These are phyloP conservation scores for Contarinia nasturtii DNA, from an alignment of 1,140 invertebrate species.

Conservation along the genomic window DNA sequence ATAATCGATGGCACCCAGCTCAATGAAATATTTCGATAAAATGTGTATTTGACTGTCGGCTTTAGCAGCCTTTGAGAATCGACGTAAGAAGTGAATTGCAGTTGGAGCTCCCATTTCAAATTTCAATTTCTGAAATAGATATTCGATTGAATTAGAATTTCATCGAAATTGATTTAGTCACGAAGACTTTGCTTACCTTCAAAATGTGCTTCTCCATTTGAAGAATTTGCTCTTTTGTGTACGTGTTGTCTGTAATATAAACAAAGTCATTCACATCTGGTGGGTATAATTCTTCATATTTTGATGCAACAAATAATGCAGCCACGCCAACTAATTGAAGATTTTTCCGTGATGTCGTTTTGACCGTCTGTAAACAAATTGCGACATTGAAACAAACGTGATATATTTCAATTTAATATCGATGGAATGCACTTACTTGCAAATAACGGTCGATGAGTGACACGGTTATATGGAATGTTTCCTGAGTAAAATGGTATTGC, in stretches of 20 bases:
- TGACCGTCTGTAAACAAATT: conserved; percentile 11
- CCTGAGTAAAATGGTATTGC: conserved; percentile 71
- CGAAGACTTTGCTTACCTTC: conserved; percentile 15
- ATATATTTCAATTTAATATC: conserved; percentile 1
- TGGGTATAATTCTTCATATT: conserved; percentile 89
- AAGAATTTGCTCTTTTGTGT: conserved; percentile 56
- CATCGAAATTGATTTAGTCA: too few relatives aligned
- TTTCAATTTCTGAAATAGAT: conserved; percentile 31
- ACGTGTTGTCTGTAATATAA: conserved; percentile 81
- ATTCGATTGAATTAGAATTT: too few relatives aligned
- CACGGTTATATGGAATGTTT: conserved; percentile 80
- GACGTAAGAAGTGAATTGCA: conserved; percentile 73
- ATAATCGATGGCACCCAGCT: conserved; percentile 69
- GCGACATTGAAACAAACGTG: not conserved
- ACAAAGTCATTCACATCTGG: conserved; percentile 81
- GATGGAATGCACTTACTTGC: conserved; percentile 35
- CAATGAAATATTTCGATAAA: conserved; percentile 84
- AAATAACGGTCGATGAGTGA: conserved; percentile 81
- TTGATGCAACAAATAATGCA: conserved; percentile 79
- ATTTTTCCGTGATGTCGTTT: conserved; percentile 33
- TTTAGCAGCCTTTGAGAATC: conserved; percentile 38
- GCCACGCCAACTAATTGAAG: conserved; percentile 84
- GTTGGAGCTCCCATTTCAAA: conserved; percentile 71
- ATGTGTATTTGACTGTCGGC: conserved; percentile 55
- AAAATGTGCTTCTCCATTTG: conserved; percentile 72